Percentiles rank a stretch among this genome's conserved stretches.
Conservation (phyloP, 2,797 vertebrate species). For the Myotis vivesi region DNA sequence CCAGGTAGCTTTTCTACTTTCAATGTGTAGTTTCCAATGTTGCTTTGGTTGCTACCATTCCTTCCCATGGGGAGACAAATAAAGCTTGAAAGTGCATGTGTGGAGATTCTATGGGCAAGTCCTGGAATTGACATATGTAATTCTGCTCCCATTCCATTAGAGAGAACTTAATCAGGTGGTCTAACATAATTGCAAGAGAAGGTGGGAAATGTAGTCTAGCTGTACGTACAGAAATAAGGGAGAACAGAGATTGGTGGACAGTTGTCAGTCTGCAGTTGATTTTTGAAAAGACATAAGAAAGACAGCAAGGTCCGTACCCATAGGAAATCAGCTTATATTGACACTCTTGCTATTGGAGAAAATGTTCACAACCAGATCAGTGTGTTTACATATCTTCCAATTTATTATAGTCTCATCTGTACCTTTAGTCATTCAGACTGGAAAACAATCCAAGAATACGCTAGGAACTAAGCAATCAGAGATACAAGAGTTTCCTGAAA, state of each 20-base stretch:
- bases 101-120: not conserved
- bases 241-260: not conserved
- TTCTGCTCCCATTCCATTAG: not conserved
- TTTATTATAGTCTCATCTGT: not conserved
- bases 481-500: conserved; percentile 1
- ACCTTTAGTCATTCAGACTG: conserved; percentile 11
- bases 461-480: not conserved
- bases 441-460: conserved; percentile 5
- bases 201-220: not conserved
- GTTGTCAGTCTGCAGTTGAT: not conserved
- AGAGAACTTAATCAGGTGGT: not conserved
- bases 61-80: not conserved
- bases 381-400: not conserved
- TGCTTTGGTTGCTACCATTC: not conserved
- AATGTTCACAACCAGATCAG: not conserved
- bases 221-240: not conserved
- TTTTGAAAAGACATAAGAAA: not conserved
- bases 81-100: not conserved
- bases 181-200: not conserved
- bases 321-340: not conserved
- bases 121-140: not conserved
- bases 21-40: not conserved
- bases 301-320: not conserved
- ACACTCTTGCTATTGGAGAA: not conserved
- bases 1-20: not conserved